phyloP scores from a whole-genome alignment of 2,797 vertebrate genomes.

The Saxicola maurus region DNA sequence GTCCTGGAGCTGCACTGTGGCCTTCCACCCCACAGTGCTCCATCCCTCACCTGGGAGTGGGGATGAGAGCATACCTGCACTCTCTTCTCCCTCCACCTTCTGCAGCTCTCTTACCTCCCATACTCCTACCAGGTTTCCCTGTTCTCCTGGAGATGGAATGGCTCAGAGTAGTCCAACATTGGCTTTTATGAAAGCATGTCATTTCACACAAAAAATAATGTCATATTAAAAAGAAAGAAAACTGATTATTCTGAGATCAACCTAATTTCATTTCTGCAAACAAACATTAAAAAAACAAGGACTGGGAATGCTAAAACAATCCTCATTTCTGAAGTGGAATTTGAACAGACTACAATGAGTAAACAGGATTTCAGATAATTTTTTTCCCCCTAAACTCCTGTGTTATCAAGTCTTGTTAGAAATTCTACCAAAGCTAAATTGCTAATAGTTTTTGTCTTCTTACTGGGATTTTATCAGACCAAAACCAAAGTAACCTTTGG shows the following conservation, averaged over 20 bases:
- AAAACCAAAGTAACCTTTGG: neutral
- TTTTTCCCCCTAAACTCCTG: neutral
- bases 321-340: neutral
- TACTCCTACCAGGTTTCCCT: neutral
- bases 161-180: neutral
- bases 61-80: too few relatives aligned
- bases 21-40: neutral
- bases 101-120: neutral
- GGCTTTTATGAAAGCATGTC: neutral
- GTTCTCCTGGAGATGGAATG: neutral
- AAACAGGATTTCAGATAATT: neutral
- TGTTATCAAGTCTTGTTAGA: neutral
- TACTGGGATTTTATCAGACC: neutral
- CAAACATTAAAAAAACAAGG: neutral
- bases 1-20: neutral
- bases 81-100: neutral
- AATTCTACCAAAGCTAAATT: neutral
- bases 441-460: neutral
- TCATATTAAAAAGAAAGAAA: neutral
- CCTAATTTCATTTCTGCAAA: neutral
- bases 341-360: neutral
- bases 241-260: neutral
- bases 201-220: neutral
- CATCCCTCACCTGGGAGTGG: neutral
- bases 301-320: neutral